Evolutionary conservation across 2,888 invertebrate species (phyloP).

Genomic region (Napeogenes inachia): DNA sequence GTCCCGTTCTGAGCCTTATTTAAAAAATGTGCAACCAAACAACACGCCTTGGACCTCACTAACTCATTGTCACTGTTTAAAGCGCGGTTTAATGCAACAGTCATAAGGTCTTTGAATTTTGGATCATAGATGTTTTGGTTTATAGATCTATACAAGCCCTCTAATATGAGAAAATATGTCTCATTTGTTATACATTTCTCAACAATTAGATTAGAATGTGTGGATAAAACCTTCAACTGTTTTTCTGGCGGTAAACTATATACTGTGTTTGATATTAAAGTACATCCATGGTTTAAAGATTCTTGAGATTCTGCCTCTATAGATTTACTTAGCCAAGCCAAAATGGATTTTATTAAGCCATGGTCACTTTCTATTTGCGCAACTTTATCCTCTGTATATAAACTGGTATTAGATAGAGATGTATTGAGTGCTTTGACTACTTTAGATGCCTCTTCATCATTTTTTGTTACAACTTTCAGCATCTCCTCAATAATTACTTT

Average conservation of each 20-base stretch:
- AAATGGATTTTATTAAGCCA: conserved; percentile 57
- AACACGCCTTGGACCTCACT: conserved; percentile 62
- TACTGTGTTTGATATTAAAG: conserved; percentile 57
- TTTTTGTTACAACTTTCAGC: conserved; percentile 50
- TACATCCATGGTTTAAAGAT: conserved; percentile 48
- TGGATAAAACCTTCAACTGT: conserved; percentile 47
- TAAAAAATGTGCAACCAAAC: conserved; percentile 75
- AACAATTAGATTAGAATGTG: conserved; percentile 48
- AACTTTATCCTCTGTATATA: conserved; percentile 56
- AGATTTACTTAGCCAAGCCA: conserved; percentile 57
- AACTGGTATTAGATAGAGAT: conserved; percentile 51
- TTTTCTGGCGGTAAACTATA: conserved; percentile 53
- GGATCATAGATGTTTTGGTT: conserved; percentile 54
- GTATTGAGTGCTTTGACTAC: conserved; percentile 57
- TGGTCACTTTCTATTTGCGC: conserved; percentile 66
- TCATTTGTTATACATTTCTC: conserved; percentile 48
- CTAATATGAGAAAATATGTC: conserved; percentile 59
- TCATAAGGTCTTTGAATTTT: conserved; percentile 53
- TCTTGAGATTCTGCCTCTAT: conserved; percentile 42
- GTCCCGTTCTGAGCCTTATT: conserved; percentile 74
- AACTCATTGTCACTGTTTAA: conserved; percentile 49
- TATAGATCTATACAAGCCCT: conserved; percentile 73
- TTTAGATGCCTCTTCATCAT: conserved; percentile 47
- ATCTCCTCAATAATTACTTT: conserved; percentile 65
- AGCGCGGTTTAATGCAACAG: conserved; percentile 52